Conservation (phyloP, 2,888 invertebrate genomes). For the Lochmaea crataegi region DNA sequence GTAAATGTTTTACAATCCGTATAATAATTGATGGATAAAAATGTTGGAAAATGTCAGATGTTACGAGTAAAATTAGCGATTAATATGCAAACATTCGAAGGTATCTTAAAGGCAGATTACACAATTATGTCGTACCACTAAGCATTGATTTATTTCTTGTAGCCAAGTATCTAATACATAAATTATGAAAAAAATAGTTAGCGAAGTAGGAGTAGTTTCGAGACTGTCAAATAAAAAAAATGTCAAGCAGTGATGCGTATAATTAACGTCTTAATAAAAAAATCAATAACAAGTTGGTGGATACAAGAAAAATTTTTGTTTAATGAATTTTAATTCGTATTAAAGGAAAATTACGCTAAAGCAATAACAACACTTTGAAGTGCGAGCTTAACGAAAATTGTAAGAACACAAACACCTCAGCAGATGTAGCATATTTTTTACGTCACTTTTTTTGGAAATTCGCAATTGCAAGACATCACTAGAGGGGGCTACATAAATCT, state of each 20-base stretch:
- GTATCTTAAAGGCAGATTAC: slow-evolving; percentile 11
- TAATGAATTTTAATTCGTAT: not conserved
- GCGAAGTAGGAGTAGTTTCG: slow-evolving; percentile 8
- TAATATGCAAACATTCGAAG: slow-evolving; percentile 6
- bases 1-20: not conserved
- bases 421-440: too few species aligned
- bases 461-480: too few species aligned
- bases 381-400: too few species aligned
- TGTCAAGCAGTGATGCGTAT: too few species aligned
- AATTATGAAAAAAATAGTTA: slow-evolving; percentile 22
- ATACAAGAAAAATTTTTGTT: not conserved
- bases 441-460: too few species aligned
- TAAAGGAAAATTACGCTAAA: not conserved
- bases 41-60: slow-evolving; percentile 10
- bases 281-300: too few species aligned
- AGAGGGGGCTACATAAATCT: too few species aligned
- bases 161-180: slow-evolving; percentile 12
- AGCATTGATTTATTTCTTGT: slow-evolving; percentile 24
- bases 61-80: slow-evolving; percentile 8
- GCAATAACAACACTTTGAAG: not conserved
- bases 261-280: too few species aligned
- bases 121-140: slow-evolving; percentile 14
- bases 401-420: too few species aligned
- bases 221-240: slow-evolving; percentile 13
- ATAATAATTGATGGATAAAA: not conserved